These are phyloP conservation scores for Colletes latitarsis DNA, from an alignment of 1,140 invertebrate species.

Conservation along the genomic window DNA sequence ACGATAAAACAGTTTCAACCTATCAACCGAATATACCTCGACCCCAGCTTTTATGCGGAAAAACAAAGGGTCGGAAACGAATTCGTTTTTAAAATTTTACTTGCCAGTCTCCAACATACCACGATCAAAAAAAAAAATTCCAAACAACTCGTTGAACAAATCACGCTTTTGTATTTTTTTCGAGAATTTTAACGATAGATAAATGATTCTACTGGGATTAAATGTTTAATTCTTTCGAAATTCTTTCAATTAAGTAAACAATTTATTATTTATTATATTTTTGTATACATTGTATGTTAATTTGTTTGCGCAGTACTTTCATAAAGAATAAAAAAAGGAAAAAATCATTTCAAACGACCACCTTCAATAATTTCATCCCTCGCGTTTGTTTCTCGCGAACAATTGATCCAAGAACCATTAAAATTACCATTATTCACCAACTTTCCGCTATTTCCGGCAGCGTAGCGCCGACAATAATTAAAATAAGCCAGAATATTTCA, in stretches of 20 bases:
- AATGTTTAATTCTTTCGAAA: too few species aligned
- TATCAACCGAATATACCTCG: background rate
- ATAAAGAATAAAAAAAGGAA: background rate
- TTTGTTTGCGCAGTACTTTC: too few species aligned
- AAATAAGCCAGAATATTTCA: background rate
- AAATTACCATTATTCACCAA: background rate
- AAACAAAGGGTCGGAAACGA: background rate
- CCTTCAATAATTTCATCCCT: background rate
- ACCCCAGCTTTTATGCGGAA: background rate
- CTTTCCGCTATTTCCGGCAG: background rate
- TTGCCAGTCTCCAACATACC: too few species aligned
- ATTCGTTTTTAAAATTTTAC: constrained; percentile 22
- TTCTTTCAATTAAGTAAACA: too few species aligned
- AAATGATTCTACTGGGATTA: too few species aligned
- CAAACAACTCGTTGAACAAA: background rate
- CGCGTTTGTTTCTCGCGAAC: background rate
- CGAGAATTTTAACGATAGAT: background rate
- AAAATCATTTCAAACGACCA: background rate
- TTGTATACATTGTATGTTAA: too few species aligned
- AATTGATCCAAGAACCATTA: background rate
- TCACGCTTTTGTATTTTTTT: background rate
- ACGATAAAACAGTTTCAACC: background rate
- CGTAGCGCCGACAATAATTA: background rate
- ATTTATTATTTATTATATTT: too few species aligned
- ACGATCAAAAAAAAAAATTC: background rate